Base-by-base conservation (phyloP, 2,113 vertebrate species). In the Channa maculata region DNA sequence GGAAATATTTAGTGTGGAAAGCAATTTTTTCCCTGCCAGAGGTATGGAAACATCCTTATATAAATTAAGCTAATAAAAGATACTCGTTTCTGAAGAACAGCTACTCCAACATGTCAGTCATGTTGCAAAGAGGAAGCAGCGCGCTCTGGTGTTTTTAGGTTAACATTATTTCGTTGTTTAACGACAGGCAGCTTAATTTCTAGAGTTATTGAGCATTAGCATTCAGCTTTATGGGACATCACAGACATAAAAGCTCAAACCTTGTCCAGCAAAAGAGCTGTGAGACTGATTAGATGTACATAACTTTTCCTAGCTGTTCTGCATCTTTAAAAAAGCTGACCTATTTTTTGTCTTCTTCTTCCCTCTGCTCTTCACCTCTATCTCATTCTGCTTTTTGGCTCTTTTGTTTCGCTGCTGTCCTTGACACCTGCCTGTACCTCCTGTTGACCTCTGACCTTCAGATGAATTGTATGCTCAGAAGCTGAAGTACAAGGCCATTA, bases 401-500 rank as follows among this genome's bases (percentile, higher is more conserved):
- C 90, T 66, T 88, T 71, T 91, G 79, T 90, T 84, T 90, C 52
- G 89, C 91, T 68, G 84, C 79, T 91, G 89, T 88, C 80, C 82
- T 80, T 86, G 82, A 43, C 71, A 65, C 86, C 81, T 76, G 75
- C 80, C 79, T 86, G 78, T 86, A 52, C 87, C 75, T 89, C 66
- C 88, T 89, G 88, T 85, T 74, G 60, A 85, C 88, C 85, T 86
- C 4, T 49, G 46, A 68, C 82, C 80, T 88, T 36, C 89, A 98
- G 96, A 98, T 2, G 95, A 97, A 90, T 91, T 98, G 11, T 97
- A 97, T 1, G 93, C 96, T 89, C 96, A 97, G 96, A 97, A 98
- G 94, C 95, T 97, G 86, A 97, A 97, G 93, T 96, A 96, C 95
- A 97, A 96, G 90, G 96, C 96, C 34, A 95, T 97, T 95, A 98